Percentiles rank a stretch among this genome's conserved stretches.
Evolutionary conservation across 1,140 invertebrate genomes (phyloP).

Genomic region (Drosophila kikkawai): DNA sequence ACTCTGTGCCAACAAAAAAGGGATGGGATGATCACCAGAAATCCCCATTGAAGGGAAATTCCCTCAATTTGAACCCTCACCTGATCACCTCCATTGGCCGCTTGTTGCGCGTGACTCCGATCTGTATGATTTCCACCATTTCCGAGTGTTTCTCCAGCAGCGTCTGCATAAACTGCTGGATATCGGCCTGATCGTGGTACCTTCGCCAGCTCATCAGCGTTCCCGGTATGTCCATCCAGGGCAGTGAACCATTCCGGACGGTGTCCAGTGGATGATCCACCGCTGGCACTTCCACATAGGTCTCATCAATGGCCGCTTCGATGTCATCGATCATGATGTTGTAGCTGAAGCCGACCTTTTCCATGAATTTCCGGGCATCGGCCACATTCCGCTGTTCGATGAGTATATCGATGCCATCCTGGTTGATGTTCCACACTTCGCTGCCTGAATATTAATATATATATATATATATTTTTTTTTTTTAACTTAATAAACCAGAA

Average conservation of each 20-base stretch:
- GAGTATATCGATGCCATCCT: slow-evolving; percentile 86
- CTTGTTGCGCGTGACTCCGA: slow-evolving; percentile 90
- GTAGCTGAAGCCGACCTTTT: slow-evolving; percentile 87
- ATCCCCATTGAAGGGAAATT: too few species aligned
- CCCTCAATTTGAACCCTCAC: slow-evolving; percentile 29
- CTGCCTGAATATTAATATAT: slow-evolving; percentile 45
- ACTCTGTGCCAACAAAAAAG: slow-evolving; percentile 86
- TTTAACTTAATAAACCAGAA: neutral
- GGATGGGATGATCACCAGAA: neutral
- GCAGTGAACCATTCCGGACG: slow-evolving; percentile 75
- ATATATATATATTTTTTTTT: neutral
- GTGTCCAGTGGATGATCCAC: slow-evolving; percentile 81
- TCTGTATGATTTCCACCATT: slow-evolving; percentile 87
- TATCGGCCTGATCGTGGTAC: slow-evolving; percentile 89
- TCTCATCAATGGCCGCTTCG: slow-evolving; percentile 90
- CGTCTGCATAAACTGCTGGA: slow-evolving; percentile 89
- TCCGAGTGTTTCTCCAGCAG: slow-evolving; percentile 88
- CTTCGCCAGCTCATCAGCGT: slow-evolving; percentile 90
- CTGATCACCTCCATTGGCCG: slow-evolving; percentile 88
- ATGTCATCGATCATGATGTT: slow-evolving; percentile 90
- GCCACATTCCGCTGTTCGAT: slow-evolving; percentile 87
- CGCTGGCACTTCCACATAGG: slow-evolving; percentile 88
- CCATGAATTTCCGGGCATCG: slow-evolving; percentile 86
- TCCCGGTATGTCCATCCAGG: slow-evolving; percentile 84
- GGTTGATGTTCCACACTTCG: slow-evolving; percentile 83